These are phyloP conservation scores for Artibeus jamaicensis DNA, from an alignment of 2,797 vertebrate genomes.

Conservation along the genomic window DNA sequence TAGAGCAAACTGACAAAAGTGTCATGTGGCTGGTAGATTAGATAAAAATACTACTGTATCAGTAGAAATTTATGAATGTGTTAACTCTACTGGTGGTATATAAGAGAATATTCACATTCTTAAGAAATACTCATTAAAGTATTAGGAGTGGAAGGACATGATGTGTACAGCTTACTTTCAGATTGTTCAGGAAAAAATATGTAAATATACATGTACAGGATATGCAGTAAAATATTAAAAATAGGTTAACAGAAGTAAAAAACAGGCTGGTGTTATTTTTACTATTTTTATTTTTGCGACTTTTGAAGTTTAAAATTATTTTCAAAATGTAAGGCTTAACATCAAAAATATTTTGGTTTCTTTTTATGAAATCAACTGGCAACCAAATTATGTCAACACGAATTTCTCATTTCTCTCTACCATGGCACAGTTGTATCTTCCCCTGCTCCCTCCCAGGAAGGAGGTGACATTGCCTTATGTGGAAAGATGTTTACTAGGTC, in stretches of 20 bases:
- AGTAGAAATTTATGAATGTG: not conserved
- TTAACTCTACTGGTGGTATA: not conserved
- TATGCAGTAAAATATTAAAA: not conserved
- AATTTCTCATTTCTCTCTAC: not conserved
- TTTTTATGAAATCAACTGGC: not conserved
- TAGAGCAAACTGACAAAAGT: not conserved
- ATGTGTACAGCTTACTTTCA: not conserved
- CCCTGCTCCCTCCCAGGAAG: not conserved
- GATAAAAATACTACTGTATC: not conserved
- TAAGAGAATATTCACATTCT: not conserved
- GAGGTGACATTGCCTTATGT: constrained; percentile 23
- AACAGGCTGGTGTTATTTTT: not conserved
- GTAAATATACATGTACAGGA: not conserved
- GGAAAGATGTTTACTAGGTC: constrained; percentile 18
- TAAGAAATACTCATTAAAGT: not conserved
- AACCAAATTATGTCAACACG: not conserved
- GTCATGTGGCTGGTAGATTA: not conserved
- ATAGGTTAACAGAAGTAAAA: not conserved
- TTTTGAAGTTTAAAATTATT: not conserved
- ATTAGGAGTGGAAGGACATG: not conserved
- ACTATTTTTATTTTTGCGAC: not conserved
- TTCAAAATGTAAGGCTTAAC: not conserved
- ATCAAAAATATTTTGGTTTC: not conserved
- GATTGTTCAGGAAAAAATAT: not conserved
- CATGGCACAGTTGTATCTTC: no score